Evolutionary conservation across 2,888 invertebrate genomes (phyloP).

Genomic region (Octonoba sinensis): DNA sequence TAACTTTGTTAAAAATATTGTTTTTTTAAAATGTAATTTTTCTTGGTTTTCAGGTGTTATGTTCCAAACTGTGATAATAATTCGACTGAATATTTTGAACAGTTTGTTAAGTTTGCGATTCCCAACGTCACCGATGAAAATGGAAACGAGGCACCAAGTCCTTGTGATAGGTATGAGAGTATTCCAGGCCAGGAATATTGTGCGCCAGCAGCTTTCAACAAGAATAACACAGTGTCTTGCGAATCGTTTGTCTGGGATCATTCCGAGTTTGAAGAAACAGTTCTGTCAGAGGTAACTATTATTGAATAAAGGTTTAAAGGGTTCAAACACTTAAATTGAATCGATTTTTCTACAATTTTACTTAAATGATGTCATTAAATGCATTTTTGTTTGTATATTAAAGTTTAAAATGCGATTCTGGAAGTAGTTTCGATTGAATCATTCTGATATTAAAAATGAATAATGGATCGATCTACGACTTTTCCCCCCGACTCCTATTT

Average conservation of each 20-base stretch:
- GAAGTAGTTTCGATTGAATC: no score
- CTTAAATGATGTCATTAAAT: no score
- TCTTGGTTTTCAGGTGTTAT: constrained; percentile 72
- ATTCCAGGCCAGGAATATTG: constrained; percentile 68
- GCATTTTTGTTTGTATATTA: no score
- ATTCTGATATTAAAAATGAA: no score
- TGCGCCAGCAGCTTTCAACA: constrained; percentile 71
- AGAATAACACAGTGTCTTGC: constrained; percentile 71
- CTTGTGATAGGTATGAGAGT: constrained; percentile 36
- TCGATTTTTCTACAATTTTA: no score
- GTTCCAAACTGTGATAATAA: constrained; percentile 75
- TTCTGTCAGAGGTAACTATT: constrained; percentile 75
- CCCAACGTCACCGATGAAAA: constrained; percentile 70
- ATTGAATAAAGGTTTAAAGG: no score
- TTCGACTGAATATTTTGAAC: constrained; percentile 69
- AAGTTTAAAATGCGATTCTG: no score
- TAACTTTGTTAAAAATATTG: no score
- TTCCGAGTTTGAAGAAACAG: constrained; percentile 72
- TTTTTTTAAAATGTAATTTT: no score
- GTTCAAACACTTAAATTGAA: no score
- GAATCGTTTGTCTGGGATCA: constrained; percentile 74
- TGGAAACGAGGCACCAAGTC: constrained; percentile 35
- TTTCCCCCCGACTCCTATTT: no score
- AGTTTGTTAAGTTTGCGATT: constrained; percentile 74
- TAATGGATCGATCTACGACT: no score